Evolutionary conservation across 2,113 vertebrate genomes (phyloP).

Genomic region (Typhlomys cinereus): DNA sequence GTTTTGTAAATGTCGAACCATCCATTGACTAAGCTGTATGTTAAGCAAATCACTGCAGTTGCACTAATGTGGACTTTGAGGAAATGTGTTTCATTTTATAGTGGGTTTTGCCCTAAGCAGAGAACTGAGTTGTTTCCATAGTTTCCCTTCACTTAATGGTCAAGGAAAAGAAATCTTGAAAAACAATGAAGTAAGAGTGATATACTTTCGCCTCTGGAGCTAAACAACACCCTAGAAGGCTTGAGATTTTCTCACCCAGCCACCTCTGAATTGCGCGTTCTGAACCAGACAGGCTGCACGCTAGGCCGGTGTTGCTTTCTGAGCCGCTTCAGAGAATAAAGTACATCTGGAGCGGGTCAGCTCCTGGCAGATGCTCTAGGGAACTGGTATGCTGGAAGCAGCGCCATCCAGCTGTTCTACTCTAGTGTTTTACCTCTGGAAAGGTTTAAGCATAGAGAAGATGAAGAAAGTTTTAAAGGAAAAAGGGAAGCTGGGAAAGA

Average conservation of each 20-base stretch:
- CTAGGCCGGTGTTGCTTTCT: background rate
- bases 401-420: background rate
- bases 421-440: background rate
- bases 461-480: conserved; percentile 24
- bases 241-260: background rate
- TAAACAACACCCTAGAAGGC: background rate
- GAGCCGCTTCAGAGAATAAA: background rate
- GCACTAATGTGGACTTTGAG: background rate
- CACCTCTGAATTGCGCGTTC: background rate
- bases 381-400: background rate
- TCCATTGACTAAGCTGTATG: background rate
- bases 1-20: background rate
- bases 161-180: background rate
- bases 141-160: background rate
- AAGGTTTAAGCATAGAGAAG: background rate
- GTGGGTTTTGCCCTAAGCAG: background rate
- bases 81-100: background rate
- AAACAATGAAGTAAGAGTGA: background rate
- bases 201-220: background rate
- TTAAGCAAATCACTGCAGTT: background rate
- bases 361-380: background rate
- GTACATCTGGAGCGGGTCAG: background rate
- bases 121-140: conserved; percentile 9
- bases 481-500: background rate
- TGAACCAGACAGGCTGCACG: background rate